These are phyloP conservation scores for Rhynchotus rufescens DNA, from an alignment of 2,797 vertebrate genomes.

Conservation along the genomic window DNA sequence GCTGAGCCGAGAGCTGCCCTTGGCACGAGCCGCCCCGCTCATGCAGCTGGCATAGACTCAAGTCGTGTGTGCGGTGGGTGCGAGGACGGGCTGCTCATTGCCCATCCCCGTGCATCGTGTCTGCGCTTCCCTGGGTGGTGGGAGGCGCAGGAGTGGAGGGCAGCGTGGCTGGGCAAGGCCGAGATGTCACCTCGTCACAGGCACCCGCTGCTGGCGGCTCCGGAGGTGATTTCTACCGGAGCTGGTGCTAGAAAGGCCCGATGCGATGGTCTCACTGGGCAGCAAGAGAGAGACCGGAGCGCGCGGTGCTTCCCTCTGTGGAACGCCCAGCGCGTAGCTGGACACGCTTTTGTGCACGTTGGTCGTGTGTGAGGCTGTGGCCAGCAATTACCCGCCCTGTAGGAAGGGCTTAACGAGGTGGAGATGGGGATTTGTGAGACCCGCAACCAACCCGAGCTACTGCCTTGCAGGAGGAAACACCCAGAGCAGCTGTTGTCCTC, in stretches of 20 bases:
- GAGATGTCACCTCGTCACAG: accelerated
- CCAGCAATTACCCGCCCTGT: accelerated
- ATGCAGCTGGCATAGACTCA: accelerated
- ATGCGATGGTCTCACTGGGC: accelerated
- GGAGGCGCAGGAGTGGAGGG: not conserved
- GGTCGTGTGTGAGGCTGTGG: accelerated
- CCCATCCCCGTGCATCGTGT: accelerated
- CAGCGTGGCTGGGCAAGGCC: not conserved
- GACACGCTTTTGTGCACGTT: no score
- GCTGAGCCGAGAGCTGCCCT: not conserved
- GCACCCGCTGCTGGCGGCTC: not conserved
- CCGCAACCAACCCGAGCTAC: not conserved
- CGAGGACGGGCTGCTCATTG: accelerated
- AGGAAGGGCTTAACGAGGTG: not conserved
- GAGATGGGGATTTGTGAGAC: not conserved
- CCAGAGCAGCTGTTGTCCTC: not conserved
- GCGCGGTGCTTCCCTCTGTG: accelerated
- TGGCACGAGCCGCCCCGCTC: accelerated
- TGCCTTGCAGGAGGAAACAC: not conserved
- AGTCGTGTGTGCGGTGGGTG: accelerated
- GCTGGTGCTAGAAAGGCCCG: not conserved
- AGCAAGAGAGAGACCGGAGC: not conserved
- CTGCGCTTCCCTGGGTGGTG: no score
- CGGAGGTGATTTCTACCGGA: no score
- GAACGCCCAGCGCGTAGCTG: no score